A percentile compares a stretch with the other conserved stretches of the same genome.
Conservation (phyloP, 2,888 invertebrate genomes). For the Meloe dianella region DNA sequence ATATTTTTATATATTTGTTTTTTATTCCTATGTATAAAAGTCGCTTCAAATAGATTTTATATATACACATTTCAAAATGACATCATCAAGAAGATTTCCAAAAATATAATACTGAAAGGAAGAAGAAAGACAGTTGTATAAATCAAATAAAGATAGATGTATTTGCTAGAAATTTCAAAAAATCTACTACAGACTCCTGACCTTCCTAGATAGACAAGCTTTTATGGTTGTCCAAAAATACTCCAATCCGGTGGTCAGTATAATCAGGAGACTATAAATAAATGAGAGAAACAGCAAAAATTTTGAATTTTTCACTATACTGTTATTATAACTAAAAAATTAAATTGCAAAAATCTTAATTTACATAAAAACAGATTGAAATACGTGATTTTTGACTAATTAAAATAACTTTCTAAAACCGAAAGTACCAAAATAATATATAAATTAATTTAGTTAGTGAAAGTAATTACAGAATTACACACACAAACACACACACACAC, state of each 20-base stretch:
- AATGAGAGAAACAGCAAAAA: not conserved
- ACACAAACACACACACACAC: not conserved
- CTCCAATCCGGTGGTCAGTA: not conserved
- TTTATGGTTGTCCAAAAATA: not conserved
- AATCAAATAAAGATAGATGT: not conserved
- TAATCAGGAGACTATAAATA: not conserved
- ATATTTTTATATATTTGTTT: not conserved
- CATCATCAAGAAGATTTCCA: conserved; percentile 31
- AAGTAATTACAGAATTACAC: conserved; percentile 22
- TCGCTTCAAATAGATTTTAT: conserved; percentile 21
- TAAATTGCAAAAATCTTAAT: not conserved
- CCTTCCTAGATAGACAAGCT: not conserved
- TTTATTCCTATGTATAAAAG: not conserved
- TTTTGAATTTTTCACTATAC: too few species aligned
- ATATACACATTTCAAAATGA: conserved; percentile 25
- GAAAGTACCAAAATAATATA: conserved; percentile 4
- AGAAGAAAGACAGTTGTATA: not conserved
- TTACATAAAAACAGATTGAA: conserved; percentile 9
- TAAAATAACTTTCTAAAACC: conserved; percentile 12
- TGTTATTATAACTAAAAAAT: too few species aligned
- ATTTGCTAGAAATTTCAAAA: not conserved
- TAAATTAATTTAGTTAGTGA: conserved; percentile 19
- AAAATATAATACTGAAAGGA: conserved; percentile 26
- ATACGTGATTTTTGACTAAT: conserved; percentile 7
- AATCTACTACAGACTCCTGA: not conserved